phyloP scores from a whole-genome alignment of 1,140 invertebrate species.

The Drosophila seguyi region DNA sequence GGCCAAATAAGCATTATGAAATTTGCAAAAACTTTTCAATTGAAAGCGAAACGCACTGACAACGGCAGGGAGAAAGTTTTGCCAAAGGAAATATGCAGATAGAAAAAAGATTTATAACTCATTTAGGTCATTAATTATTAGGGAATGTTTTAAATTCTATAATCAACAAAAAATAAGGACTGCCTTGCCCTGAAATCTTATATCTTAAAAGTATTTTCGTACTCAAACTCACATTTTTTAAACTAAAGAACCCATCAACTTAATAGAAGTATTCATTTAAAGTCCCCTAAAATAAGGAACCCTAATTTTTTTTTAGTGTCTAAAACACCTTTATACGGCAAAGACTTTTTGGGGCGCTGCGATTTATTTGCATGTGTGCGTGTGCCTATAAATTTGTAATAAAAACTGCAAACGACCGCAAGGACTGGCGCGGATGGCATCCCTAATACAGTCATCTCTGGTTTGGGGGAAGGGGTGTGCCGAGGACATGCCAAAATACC shows the following conservation, averaged over 20 bases:
- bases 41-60: slow-evolving; percentile 58
- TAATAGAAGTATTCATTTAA: slow-evolving; percentile 3
- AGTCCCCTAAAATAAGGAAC: neutral
- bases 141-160: neutral
- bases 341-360: slow-evolving; percentile 26
- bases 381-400: slow-evolving; percentile 85
- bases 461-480: slow-evolving; percentile 44
- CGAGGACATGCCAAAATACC: slow-evolving; percentile 11
- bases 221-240: neutral
- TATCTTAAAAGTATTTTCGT: neutral
- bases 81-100: neutral
- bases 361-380: slow-evolving; percentile 83
- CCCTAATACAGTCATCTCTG: slow-evolving; percentile 74
- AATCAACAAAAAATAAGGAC: neutral
- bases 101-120: neutral
- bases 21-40: slow-evolving; percentile 70
- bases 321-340: slow-evolving; percentile 14
- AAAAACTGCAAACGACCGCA: slow-evolving; percentile 80
- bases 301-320: slow-evolving; percentile 7
- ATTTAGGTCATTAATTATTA: neutral
- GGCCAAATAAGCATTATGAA: slow-evolving; percentile 80
- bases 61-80: slow-evolving; percentile 37
- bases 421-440: slow-evolving; percentile 56
- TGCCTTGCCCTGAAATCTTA: neutral
- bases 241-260: neutral